phyloP scores from a whole-genome alignment of 2,888 invertebrate species.

The Apodemia mormo region DNA sequence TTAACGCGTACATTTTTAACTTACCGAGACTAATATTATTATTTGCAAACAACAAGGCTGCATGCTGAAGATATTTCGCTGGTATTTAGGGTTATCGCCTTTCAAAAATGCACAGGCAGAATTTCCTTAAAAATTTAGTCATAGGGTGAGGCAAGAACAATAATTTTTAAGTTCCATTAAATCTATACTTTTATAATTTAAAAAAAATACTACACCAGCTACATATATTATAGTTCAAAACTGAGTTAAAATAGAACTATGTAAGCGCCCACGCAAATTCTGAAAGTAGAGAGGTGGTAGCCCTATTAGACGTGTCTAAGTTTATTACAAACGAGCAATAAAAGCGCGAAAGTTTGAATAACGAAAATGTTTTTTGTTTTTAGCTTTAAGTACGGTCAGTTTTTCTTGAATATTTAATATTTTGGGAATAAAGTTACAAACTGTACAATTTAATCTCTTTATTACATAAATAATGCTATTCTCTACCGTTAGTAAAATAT shows the following conservation, averaged over 20 bases:
- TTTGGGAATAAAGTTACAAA: not conserved
- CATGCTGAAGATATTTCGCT: conserved; percentile 54
- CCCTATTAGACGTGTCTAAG: conserved; percentile 32
- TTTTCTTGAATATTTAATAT: conserved; percentile 14
- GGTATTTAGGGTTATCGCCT: not conserved
- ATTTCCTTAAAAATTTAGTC: not conserved
- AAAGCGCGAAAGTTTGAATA: conserved; percentile 43
- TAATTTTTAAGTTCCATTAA: no score
- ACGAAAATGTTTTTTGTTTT: conserved; percentile 30
- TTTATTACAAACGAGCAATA: conserved; percentile 43
- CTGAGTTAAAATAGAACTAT: not conserved
- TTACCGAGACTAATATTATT: conserved; percentile 69
- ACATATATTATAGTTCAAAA: no score
- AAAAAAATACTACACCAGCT: no score
- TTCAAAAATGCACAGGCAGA: not conserved
- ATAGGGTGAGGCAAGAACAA: not conserved
- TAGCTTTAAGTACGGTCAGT: conserved; percentile 10
- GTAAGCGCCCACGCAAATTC: not conserved
- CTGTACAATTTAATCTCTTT: conserved; percentile 3
- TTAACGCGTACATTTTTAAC: conserved; percentile 68
- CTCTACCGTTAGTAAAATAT: not conserved
- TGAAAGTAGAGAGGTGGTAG: not conserved
- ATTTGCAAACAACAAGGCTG: conserved; percentile 67
- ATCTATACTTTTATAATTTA: no score
- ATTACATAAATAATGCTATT: not conserved